phyloP scores from a whole-genome alignment of 2,797 vertebrate genomes.

The Argentina silus region DNA sequence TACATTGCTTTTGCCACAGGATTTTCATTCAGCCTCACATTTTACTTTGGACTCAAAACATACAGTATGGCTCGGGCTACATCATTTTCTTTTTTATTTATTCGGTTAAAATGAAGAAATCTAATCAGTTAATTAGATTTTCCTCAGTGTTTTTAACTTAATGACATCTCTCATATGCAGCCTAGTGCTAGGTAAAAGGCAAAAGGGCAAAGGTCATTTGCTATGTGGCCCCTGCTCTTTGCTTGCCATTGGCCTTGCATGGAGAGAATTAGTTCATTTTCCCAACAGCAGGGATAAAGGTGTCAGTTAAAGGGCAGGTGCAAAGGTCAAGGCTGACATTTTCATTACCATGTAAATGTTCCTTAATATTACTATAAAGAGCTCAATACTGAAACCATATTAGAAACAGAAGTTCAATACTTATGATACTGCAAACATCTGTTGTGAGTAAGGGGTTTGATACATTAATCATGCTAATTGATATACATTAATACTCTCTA shows the following conservation, averaged over 20 bases:
- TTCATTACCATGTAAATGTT: too few species aligned
- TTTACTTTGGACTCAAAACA: conserved; percentile 27
- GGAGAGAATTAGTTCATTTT: neutral
- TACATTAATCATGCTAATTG: too few species aligned
- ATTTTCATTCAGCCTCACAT: conserved; percentile 12
- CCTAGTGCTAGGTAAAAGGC: neutral
- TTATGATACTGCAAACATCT: too few species aligned
- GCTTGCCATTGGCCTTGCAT: neutral
- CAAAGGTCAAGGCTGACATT: neutral
- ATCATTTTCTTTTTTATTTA: neutral
- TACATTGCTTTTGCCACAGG: neutral
- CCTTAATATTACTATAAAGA: too few species aligned
- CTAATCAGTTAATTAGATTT: conserved; percentile 12
- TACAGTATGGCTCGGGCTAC: neutral
- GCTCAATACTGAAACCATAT: too few species aligned
- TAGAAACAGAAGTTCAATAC: too few species aligned
- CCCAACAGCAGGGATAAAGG: neutral
- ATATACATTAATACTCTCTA: too few species aligned
- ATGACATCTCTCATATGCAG: neutral
- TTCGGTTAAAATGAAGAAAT: conserved; percentile 9
- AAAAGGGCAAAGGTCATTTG: neutral
- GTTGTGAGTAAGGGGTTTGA: too few species aligned
- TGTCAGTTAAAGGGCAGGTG: neutral
- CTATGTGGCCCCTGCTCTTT: neutral
- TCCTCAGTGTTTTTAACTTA: neutral